Conservation (phyloP, 2,888 invertebrate genomes). For the Mythimna loreyi region DNA sequence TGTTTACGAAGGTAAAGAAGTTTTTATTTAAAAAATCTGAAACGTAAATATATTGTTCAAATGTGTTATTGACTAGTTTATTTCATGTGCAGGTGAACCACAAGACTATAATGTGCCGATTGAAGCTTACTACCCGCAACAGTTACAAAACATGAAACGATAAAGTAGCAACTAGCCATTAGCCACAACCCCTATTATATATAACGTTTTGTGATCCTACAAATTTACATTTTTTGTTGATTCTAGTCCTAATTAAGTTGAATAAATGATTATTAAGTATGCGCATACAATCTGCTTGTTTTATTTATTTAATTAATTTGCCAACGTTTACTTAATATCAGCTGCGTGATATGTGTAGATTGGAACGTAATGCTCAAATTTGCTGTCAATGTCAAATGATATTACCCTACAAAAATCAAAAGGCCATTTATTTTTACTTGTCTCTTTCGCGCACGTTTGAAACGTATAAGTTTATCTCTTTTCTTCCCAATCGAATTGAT, state of each 20-base stretch:
- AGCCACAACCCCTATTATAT: neutral
- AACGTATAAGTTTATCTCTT: constrained; percentile 42
- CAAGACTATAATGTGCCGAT: constrained; percentile 62
- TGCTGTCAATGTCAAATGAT: constrained; percentile 57
- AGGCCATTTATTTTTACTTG: neutral
- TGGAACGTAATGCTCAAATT: constrained; percentile 35
- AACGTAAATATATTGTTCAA: neutral
- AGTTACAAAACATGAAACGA: constrained; percentile 74
- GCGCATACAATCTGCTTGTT: constrained; percentile 45
- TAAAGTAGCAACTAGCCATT: constrained; percentile 26
- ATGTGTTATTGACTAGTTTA: neutral
- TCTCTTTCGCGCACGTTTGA: constrained; percentile 16
- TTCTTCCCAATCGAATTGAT: constrained; percentile 13
- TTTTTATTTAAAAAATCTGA: neutral
- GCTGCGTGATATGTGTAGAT: constrained; percentile 14
- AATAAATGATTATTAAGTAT: constrained; percentile 49
- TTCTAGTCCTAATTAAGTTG: constrained; percentile 46
- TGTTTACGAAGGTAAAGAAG: constrained; percentile 73
- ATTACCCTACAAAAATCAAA: constrained; percentile 20
- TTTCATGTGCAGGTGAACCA: constrained; percentile 40
- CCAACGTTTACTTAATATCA: neutral
- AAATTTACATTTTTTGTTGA: constrained; percentile 23
- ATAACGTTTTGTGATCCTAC: neutral
- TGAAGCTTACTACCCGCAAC: constrained; percentile 74
- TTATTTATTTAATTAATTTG: constrained; percentile 26